Conservation (phyloP, 2,888 invertebrate genomes). For the Hipparchia sbordonii region DNA sequence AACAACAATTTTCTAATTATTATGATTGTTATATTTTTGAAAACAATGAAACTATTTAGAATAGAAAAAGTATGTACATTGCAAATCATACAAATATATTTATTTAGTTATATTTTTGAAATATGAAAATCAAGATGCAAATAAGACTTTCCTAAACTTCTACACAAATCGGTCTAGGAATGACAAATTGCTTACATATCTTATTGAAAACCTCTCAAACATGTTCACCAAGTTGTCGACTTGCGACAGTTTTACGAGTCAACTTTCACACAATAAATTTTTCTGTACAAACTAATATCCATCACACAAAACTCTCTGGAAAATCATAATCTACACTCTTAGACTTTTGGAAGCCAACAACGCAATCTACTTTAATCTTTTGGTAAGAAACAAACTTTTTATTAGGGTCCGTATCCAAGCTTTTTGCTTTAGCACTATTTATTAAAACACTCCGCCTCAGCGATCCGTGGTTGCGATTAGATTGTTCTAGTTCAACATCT, state of each 20-base stretch:
- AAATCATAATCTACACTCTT: conserved; percentile 70
- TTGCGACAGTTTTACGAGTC: conserved; percentile 37
- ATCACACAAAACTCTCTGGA: conserved; percentile 76
- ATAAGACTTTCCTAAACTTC: conserved; percentile 6
- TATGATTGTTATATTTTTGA: too few relatives aligned
- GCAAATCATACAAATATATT: too few relatives aligned
- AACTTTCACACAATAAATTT: conserved; percentile 42
- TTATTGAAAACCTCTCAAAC: conserved; percentile 24
- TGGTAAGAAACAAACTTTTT: conserved; percentile 65
- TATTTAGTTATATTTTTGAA: background rate
- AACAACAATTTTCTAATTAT: too few relatives aligned
- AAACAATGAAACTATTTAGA: too few relatives aligned
- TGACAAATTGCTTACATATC: conserved; percentile 21
- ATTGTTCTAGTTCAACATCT: conserved; percentile 57
- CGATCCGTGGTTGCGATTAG: conserved; percentile 63
- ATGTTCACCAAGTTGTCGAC: conserved; percentile 12
- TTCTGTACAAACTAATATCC: conserved; percentile 39
- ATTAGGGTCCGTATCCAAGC: conserved; percentile 60
- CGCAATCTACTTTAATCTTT: conserved; percentile 70
- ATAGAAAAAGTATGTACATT: too few relatives aligned
- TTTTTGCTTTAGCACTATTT: conserved; percentile 73
- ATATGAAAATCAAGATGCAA: background rate
- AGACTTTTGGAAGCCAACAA: conserved; percentile 71
- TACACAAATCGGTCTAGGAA: conserved; percentile 15
- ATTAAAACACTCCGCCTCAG: conserved; percentile 78